Percentiles rank a stretch among this genome's conserved stretches.
Evolutionary conservation across 2,888 invertebrate genomes (phyloP).

Genomic region (Drosophila pseudotakahashii): DNA sequence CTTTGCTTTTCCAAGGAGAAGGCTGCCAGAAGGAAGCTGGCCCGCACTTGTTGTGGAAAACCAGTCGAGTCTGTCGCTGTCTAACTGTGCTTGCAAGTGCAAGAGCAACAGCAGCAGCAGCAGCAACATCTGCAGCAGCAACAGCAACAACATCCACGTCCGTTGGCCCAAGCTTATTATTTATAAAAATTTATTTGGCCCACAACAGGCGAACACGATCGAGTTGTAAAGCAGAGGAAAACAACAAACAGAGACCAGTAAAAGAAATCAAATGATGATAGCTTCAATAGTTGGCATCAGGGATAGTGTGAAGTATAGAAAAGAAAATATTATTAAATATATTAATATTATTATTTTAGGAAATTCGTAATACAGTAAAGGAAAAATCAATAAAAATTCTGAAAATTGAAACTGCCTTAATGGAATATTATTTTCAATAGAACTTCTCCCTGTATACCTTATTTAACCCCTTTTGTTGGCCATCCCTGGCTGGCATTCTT

Average conservation of each 20-base stretch:
- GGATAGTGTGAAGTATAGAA: neutral
- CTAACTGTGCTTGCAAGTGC: slow-evolving; percentile 67
- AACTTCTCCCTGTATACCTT: no score
- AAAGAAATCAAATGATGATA: slow-evolving; percentile 72
- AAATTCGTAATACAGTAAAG: no score
- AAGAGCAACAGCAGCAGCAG: slow-evolving; percentile 44
- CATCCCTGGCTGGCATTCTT: slow-evolving; percentile 48
- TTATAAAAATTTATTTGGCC: slow-evolving; percentile 77
- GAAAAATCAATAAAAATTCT: no score
- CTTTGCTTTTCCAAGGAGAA: slow-evolving; percentile 22
- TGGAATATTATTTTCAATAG: no score
- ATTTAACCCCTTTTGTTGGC: neutral
- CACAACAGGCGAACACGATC: slow-evolving; percentile 72
- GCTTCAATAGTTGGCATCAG: slow-evolving; percentile 54
- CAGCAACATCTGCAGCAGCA: slow-evolving; percentile 51
- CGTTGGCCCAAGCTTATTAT: slow-evolving; percentile 75
- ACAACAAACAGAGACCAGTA: slow-evolving; percentile 26
- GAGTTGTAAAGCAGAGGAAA: slow-evolving; percentile 56
- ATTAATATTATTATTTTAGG: no score
- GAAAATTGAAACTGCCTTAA: no score
- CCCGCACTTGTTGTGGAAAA: slow-evolving; percentile 63
- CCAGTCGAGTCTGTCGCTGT: slow-evolving; percentile 69
- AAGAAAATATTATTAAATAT: no score
- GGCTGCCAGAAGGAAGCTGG: slow-evolving; percentile 60
- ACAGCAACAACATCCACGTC: slow-evolving; percentile 46